phyloP scores from a whole-genome alignment of 2,888 invertebrate species.

The Cosmia pyralina region DNA sequence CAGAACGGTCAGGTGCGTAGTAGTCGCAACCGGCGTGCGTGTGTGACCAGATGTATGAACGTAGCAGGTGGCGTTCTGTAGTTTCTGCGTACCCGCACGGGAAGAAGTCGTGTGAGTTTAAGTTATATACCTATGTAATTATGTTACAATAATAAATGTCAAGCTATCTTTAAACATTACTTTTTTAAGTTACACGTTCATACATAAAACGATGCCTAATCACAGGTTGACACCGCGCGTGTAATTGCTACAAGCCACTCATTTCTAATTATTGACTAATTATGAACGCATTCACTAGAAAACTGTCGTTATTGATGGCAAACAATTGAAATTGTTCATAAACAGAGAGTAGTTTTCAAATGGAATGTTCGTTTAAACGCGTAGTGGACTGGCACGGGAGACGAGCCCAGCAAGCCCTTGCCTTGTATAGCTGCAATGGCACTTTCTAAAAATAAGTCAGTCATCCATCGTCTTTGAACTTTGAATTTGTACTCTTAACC shows the following conservation, averaged over 20 bases:
- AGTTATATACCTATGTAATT: no score
- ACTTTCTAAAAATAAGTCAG: no score
- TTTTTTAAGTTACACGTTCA: background rate
- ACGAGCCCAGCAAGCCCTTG: background rate
- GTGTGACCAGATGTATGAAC: no score
- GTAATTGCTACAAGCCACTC: constrained; percentile 35
- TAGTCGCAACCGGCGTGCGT: no score
- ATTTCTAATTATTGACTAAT: constrained; percentile 16
- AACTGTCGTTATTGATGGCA: constrained; percentile 3
- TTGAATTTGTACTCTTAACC: no score
- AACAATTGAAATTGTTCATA: background rate
- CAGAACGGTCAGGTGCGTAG: no score
- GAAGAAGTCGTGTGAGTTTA: no score
- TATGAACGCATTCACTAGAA: background rate
- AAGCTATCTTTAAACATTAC: no score
- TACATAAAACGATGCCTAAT: background rate
- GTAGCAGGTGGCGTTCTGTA: no score
- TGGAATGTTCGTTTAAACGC: constrained; percentile 2
- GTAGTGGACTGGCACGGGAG: background rate
- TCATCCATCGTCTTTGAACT: no score
- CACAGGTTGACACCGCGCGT: constrained; percentile 3
- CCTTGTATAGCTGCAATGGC: background rate
- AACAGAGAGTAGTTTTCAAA: background rate
- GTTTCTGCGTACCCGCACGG: no score
- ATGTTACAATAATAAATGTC: no score